phyloP scores from a whole-genome alignment of 2,888 invertebrate genomes.

The Eupithecia abbreviata region DNA sequence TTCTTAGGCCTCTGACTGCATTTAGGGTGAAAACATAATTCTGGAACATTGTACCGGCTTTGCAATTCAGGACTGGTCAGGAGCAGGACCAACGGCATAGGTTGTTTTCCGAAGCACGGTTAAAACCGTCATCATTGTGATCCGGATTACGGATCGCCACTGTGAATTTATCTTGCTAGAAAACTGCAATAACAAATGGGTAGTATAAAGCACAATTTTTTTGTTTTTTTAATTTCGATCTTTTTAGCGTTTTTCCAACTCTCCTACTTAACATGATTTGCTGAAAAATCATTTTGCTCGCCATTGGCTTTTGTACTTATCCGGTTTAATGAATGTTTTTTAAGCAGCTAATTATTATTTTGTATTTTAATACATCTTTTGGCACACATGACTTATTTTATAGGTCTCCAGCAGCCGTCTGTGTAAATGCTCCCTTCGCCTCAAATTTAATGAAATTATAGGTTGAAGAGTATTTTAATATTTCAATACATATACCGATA shows the following conservation, averaged over 20 bases:
- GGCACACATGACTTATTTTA: not conserved
- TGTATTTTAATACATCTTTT: not conserved
- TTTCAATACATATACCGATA: conserved; percentile 80
- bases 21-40: conserved; percentile 17
- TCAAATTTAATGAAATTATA: conserved; percentile 83
- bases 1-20: conserved; percentile 54
- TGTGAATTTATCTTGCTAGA: not conserved
- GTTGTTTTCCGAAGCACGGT: not conserved
- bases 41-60: not conserved
- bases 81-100: not conserved
- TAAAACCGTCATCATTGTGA: not conserved
- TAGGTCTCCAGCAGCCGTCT: not conserved
- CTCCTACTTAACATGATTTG: not conserved
- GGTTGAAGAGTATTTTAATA: conserved; percentile 81
- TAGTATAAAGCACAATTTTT: not conserved
- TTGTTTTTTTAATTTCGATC: not conserved
- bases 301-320: not conserved
- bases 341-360: not conserved
- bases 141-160: not conserved
- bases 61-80: not conserved
- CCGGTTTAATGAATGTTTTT: not conserved
- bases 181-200: not conserved
- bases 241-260: not conserved
- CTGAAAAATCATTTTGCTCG: not conserved
- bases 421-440: conserved; percentile 50